phyloP scores from a whole-genome alignment of 2,888 invertebrate species.

The Nephrotoma appendiculata region DNA sequence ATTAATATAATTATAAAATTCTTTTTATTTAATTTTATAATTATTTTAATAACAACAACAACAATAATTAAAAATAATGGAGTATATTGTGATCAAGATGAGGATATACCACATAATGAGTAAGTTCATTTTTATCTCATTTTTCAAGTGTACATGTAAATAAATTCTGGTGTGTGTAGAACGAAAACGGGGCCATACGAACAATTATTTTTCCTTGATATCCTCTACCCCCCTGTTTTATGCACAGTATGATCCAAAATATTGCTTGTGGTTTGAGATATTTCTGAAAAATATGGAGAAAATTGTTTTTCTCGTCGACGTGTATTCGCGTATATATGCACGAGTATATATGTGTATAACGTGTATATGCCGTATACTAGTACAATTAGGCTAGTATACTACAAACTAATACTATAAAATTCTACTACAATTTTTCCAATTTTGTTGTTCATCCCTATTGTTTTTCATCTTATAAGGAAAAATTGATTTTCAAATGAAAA shows the following conservation, averaged over 20 bases:
- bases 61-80: neutral
- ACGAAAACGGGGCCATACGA: neutral
- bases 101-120: slow-evolving; percentile 84
- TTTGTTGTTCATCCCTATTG: neutral
- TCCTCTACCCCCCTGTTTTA: neutral
- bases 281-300: neutral
- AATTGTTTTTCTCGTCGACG: neutral
- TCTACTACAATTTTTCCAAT: neutral
- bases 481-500: neutral
- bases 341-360: neutral
- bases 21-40: neutral
- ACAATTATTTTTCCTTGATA: neutral
- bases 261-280: neutral
- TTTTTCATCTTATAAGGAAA: neutral
- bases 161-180: neutral
- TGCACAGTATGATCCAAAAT: neutral
- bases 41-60: neutral
- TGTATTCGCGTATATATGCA: neutral
- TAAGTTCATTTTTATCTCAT: slow-evolving; percentile 37
- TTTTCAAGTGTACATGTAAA: neutral
- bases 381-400: neutral
- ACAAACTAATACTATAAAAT: neutral
- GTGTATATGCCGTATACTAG: neutral
- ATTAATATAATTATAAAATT: neutral
- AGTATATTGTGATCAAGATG: slow-evolving; percentile 52